Conservation (phyloP, 2,797 vertebrate genomes). For the Cottoperca gobio region DNA sequence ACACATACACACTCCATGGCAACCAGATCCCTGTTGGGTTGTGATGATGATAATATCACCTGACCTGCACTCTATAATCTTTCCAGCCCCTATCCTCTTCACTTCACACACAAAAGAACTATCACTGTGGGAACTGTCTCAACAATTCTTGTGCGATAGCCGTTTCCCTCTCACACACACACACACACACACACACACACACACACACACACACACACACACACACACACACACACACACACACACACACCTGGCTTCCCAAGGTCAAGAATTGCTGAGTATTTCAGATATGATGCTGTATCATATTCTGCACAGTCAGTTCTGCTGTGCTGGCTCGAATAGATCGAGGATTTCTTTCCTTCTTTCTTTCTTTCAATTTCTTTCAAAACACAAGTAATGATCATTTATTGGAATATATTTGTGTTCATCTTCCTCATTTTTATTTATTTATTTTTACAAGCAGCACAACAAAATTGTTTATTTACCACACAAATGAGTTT, state of each 20-base stretch:
- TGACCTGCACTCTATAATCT: slow-evolving; percentile 56
- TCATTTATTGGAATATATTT: not conserved
- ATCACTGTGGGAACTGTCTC: too few relatives aligned
- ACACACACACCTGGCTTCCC: slow-evolving; percentile 38
- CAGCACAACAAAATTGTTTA: not conserved
- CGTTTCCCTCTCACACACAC: too few relatives aligned
- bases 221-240: slow-evolving; percentile 22
- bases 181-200: not conserved
- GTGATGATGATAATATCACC: slow-evolving; percentile 49
- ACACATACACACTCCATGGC: slow-evolving; percentile 53
- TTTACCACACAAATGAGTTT: slow-evolving; percentile 1
- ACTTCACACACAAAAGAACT: slow-evolving; percentile 9
- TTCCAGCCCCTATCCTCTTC: slow-evolving; percentile 6
- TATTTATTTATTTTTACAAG: not conserved
- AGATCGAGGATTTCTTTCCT: slow-evolving; percentile 1
- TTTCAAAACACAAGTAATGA: not conserved
- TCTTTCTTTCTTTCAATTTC: too few relatives aligned
- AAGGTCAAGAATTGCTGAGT: slow-evolving; percentile 40
- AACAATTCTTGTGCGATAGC: too few relatives aligned
- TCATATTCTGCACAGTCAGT: slow-evolving; percentile 14
- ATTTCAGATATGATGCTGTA: slow-evolving; percentile 16
- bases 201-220: slow-evolving; percentile 30
- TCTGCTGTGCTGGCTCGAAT: not conserved
- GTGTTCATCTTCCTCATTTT: not conserved
- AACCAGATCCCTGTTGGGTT: slow-evolving; percentile 61